A percentile compares a stretch with the other conserved stretches of the same genome.
phyloP scores from a whole-genome alignment of 2,888 invertebrate genomes.

The Noctua comes region DNA sequence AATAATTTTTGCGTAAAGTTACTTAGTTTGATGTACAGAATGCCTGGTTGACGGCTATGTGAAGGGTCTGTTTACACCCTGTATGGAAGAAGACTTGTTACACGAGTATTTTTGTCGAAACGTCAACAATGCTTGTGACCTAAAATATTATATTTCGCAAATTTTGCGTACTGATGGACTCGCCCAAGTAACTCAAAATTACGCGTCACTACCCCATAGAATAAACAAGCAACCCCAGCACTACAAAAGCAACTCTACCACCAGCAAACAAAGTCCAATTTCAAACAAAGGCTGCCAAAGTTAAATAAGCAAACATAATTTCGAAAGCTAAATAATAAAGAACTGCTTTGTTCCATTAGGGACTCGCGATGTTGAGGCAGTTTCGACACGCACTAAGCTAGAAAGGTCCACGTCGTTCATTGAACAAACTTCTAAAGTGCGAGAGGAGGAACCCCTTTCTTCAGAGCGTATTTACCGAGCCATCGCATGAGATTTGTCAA shows the following conservation, averaged over 20 bases:
- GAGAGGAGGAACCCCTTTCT: slow-evolving; percentile 72
- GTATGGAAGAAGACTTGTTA: too few relatives aligned
- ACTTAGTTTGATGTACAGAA: too few relatives aligned
- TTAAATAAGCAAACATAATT: slow-evolving; percentile 65
- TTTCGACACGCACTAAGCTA: slow-evolving; percentile 61
- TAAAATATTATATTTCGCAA: slow-evolving; percentile 27
- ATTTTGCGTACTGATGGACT: slow-evolving; percentile 40
- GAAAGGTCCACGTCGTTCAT: slow-evolving; percentile 68
- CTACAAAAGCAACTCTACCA: slow-evolving; percentile 30
- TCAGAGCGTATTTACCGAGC: slow-evolving; percentile 75
- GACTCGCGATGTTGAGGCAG: slow-evolving; percentile 50
- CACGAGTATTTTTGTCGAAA: neutral
- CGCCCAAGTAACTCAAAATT: slow-evolving; percentile 34
- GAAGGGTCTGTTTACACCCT: too few relatives aligned
- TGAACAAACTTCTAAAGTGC: slow-evolving; percentile 72
- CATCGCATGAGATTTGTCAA: slow-evolving; percentile 81
- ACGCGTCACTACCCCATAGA: slow-evolving; percentile 38
- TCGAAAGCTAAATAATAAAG: slow-evolving; percentile 63
- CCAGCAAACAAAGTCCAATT: slow-evolving; percentile 27
- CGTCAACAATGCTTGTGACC: neutral
- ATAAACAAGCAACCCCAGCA: slow-evolving; percentile 42
- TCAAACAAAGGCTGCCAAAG: slow-evolving; percentile 32
- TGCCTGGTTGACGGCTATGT: too few relatives aligned
- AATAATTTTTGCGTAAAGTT: too few relatives aligned
- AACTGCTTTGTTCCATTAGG: slow-evolving; percentile 69